Evolutionary conservation across 2,888 invertebrate species (phyloP), one percentile per base, ranked within the genome.

Genomic region (Artemia sinica): DNA sequence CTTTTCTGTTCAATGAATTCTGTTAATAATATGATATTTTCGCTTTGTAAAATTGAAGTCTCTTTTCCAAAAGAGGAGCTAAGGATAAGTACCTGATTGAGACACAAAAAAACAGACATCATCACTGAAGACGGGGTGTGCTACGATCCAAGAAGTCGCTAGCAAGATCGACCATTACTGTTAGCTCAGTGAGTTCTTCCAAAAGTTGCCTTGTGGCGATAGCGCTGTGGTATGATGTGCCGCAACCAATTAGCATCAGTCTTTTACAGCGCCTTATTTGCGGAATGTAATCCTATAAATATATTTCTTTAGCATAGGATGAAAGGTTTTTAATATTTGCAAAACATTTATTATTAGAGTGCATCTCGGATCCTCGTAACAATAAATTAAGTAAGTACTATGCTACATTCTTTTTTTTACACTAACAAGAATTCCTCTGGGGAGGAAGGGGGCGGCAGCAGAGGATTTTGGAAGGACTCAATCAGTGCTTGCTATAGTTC

Each of bases 81-180:
- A 28, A 28, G 28, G 28, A 28, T 28, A 28, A 28, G 28, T 75
- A 85, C 94, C 98, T 70, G 96, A 97, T 78, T 99, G 98, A 1
- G 97, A 97, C 75, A 99, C 95, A 77, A 98, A 99, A 82, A 99
- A 96, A 80, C 98, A 98, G 28, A 99, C 98, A 78, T 99, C 98
- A 78, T 99, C 98, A 75, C 98, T 86, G 81, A 98, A 99, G 69
- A 99, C 93, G 10, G 98, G 98, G n/a, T 0, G 98, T 98, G 75
- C 91, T 90, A 73, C 98, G 85, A 77, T 99, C 98, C 68, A 98
- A 82, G 79, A 99, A 99, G 79, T 99, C 98, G 67, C 95, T 95
- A 52, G 98, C 97, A 73, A 98, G 80, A 77, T 99, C 98, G 28
- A 99, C 92, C 90, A 97, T 97, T 0, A 99, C 98, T 0, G 98